phyloP scores from a whole-genome alignment of 2,888 invertebrate genomes.

The Patella pellucida region DNA sequence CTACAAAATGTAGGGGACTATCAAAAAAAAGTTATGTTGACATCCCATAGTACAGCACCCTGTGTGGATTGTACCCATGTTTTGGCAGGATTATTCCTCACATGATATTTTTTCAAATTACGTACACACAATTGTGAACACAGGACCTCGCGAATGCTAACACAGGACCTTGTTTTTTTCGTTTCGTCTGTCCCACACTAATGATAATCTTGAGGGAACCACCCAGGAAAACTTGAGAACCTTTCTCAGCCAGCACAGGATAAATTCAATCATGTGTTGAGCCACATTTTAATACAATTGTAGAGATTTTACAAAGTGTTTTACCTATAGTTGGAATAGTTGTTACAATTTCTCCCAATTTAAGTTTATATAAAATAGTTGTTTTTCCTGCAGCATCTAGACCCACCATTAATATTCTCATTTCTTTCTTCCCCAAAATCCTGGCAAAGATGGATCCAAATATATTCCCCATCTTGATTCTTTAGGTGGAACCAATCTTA shows the following conservation, averaged over 20 bases:
- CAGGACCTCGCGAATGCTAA: too few relatives aligned
- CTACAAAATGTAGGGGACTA: not conserved
- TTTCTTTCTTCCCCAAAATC: constrained; percentile 99
- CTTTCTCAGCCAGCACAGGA: too few relatives aligned
- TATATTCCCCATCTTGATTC: constrained; percentile 89
- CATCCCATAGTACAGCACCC: not conserved
- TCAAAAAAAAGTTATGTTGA: not conserved
- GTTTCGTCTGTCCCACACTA: too few relatives aligned
- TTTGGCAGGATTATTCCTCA: too few relatives aligned
- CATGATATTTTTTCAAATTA: too few relatives aligned
- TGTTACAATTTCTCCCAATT: constrained; percentile 99
- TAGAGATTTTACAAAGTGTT: constrained; percentile 53
- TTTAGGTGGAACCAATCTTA: not conserved
- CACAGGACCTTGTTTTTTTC: too few relatives aligned
- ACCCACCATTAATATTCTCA: constrained; percentile 99
- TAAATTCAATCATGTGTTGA: too few relatives aligned
- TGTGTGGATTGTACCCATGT: too few relatives aligned
- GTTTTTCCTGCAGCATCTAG: constrained; percentile 99
- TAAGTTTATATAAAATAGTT: constrained; percentile 99
- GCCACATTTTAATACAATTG: too few relatives aligned
- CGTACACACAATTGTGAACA: too few relatives aligned
- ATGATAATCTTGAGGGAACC: too few relatives aligned
- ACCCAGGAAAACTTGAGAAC: too few relatives aligned
- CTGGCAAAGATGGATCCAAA: constrained; percentile 98
- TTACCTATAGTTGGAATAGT: constrained; percentile 99